These are phyloP conservation scores for Aleiodes alternator DNA, from an alignment of 2,888 invertebrate species.

Conservation along the genomic window DNA sequence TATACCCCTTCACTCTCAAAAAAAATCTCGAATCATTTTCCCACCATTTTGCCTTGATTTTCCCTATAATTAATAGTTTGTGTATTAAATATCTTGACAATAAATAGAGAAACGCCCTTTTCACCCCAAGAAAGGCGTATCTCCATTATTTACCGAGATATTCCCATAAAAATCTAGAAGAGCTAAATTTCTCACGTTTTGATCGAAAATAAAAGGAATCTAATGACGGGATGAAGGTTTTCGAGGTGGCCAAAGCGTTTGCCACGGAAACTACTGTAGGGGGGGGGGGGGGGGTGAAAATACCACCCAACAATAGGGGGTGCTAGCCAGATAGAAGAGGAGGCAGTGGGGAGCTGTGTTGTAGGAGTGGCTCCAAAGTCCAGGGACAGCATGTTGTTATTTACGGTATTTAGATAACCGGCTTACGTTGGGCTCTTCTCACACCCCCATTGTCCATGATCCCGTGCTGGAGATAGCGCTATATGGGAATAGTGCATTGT, in stretches of 20 bases:
- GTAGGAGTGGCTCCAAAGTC: conserved; percentile 53
- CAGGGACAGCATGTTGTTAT: conserved; percentile 65
- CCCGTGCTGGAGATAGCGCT: conserved; percentile 71
- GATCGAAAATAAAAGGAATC: conserved; percentile 41
- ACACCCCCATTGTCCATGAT: conserved; percentile 69
- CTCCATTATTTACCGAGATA: no score
- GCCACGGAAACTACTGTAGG: background rate
- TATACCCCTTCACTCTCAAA: no score
- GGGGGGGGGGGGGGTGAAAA: conserved; percentile 25
- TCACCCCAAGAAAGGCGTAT: no score
- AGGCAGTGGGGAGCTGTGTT: conserved; percentile 46
- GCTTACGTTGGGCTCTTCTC: conserved; percentile 70
- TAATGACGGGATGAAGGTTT: conserved; percentile 46
- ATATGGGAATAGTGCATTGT: conserved; percentile 49
- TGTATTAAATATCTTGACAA: no score
- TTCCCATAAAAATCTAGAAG: no score
- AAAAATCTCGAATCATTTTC: no score
- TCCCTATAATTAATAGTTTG: no score
- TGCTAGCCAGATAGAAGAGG: conserved; percentile 34
- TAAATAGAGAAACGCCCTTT: no score
- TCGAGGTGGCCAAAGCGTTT: conserved; percentile 3
- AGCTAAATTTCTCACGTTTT: no score
- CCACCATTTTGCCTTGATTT: no score
- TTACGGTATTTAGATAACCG: conserved; percentile 76
- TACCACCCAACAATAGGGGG: conserved; percentile 31